Evolutionary conservation across 1,140 invertebrate genomes (phyloP).

Genomic region (Hyphantria cunea): DNA sequence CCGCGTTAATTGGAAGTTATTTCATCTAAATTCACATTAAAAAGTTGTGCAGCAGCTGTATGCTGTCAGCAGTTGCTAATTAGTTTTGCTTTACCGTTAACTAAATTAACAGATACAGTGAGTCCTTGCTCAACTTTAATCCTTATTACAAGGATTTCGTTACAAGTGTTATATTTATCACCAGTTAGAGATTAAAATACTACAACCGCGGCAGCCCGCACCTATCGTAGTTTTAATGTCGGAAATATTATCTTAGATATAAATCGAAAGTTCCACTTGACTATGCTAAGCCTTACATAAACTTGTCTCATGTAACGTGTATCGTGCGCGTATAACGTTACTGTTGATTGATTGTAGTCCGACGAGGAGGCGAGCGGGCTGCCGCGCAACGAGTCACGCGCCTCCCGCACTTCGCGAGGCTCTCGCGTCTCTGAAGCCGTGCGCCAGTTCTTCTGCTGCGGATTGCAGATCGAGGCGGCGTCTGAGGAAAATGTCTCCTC

Average conservation of each 20-base stretch:
- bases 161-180: not conserved
- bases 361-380: conserved; percentile 73
- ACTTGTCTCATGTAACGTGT: not conserved
- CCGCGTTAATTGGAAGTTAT: too few relatives aligned
- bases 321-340: conserved; percentile 6
- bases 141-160: too few relatives aligned
- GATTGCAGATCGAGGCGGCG: conserved; percentile 54
- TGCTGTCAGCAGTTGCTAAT: too few relatives aligned
- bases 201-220: conserved; percentile 42
- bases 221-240: conserved; percentile 14
- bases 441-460: conserved; percentile 71
- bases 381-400: conserved; percentile 66
- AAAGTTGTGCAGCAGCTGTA: too few relatives aligned
- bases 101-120: too few relatives aligned
- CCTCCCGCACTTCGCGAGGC: conserved; percentile 53
- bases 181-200: not conserved
- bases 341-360: conserved; percentile 58
- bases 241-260: not conserved
- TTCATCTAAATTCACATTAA: too few relatives aligned
- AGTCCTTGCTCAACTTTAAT: too few relatives aligned
- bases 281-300: too few relatives aligned
- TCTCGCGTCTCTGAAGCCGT: conserved; percentile 50
- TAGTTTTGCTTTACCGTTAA: too few relatives aligned
- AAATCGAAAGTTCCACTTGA: too few relatives aligned
- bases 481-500: conserved; percentile 63